These are phyloP conservation scores for rat (Rattus norvegicus) DNA, from an alignment of 2,113 vertebrate genomes.

Conservation along the genomic window GRCr8 NC_086039.1:70121001-70121500, in stretches of 20 bases:
- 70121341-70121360: constrained; percentile 50
- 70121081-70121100: not conserved
- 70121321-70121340: constrained; percentile 37
- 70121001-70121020: constrained; percentile 27
- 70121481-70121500: constrained; percentile 28
- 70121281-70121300: constrained; percentile 23
- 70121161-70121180: constrained; percentile 91
- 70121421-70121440: constrained; percentile 23
- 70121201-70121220: constrained; percentile 90
- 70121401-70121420: constrained; percentile 39
- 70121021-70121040: constrained; percentile 55
- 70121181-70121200: constrained; percentile 89
- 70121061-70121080: constrained; percentile 37
- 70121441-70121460: not conserved
- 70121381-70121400: constrained; percentile 27
- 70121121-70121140: constrained; percentile 46
- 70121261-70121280: constrained; percentile 2
- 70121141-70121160: constrained; percentile 38
- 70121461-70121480: not conserved
- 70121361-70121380: constrained; percentile 46
- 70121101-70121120: not conserved
- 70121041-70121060: constrained; percentile 48
- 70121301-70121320: constrained; percentile 52
- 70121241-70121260: constrained; percentile 85
- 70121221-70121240: constrained; percentile 86